phyloP scores from a whole-genome alignment of 2,797 vertebrate species.

The Harpagifer antarcticus region DNA sequence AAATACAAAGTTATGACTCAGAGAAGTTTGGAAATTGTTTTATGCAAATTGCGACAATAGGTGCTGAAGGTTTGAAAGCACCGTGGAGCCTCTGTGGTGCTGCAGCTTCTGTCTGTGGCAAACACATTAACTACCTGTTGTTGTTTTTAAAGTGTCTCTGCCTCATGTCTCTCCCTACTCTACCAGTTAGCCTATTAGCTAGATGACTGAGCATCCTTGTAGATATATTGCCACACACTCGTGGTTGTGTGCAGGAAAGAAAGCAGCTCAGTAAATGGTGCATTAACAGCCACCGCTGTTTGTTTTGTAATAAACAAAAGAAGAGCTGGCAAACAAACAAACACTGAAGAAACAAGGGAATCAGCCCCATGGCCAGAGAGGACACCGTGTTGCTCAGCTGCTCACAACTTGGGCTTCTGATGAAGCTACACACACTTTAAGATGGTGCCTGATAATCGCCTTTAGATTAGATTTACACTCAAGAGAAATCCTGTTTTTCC shows the following conservation, averaged over 20 bases:
- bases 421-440: slow-evolving; percentile 5
- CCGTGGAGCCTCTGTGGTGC: not conserved
- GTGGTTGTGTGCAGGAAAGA: not conserved
- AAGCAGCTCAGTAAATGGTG: not conserved
- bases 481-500: not conserved
- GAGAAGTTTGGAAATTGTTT: not conserved
- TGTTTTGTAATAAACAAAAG: slow-evolving; percentile 2
- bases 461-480: slow-evolving; percentile 3
- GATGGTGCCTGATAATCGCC: not conserved
- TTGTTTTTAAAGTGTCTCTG: not conserved
- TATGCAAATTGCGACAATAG: not conserved
- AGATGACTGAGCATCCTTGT: not conserved
- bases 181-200: not conserved
- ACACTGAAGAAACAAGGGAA: not conserved
- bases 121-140: not conserved
- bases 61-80: not conserved
- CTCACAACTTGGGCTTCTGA: slow-evolving; percentile 1
- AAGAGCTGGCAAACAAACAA: not conserved
- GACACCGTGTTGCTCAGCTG: not conserved
- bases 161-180: not conserved
- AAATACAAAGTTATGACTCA: too few species aligned
- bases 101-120: not conserved
- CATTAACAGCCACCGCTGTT: slow-evolving; percentile 10
- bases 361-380: not conserved
- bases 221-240: not conserved